phyloP scores from a whole-genome alignment of 2,797 vertebrate species.

The Eulemur rubriventer region DNA sequence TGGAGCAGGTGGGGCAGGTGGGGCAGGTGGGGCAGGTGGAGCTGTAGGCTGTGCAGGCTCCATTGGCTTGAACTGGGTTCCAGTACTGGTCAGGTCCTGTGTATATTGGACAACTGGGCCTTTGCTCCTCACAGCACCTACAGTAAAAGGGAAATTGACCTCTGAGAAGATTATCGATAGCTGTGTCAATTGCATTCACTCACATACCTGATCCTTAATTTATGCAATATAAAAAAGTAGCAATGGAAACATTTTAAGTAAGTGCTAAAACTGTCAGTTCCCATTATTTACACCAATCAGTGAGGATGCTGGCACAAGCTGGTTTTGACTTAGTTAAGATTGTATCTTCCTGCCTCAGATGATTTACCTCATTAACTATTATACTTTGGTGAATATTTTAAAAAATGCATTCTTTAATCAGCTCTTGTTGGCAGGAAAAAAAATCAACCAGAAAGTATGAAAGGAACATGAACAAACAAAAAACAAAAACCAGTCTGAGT shows the following conservation, averaged over 20 bases:
- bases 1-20: not conserved
- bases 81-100: constrained; percentile 88
- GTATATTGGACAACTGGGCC: constrained; percentile 97
- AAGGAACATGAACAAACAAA: not conserved
- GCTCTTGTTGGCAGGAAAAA: not conserved
- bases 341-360: not conserved
- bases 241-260: not conserved
- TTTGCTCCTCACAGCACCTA: constrained; percentile 94
- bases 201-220: not conserved
- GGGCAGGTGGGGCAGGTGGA: not conserved
- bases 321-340: not conserved
- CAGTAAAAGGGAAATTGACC: accelerated
- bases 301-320: not conserved
- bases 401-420: constrained; percentile 32
- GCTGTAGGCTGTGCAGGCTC: constrained; percentile 75
- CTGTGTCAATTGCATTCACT: not conserved
- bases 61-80: constrained; percentile 79
- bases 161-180: not conserved
- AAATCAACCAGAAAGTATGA: not conserved
- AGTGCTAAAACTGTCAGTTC: not conserved
- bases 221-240: not conserved
- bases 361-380: not conserved
- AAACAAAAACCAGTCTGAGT: not conserved
- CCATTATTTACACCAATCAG: not conserved
- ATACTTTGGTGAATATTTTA: not conserved